These are phyloP conservation scores for Luffia ferchaultella DNA, from an alignment of 2,888 invertebrate species.

Conservation along the genomic window DNA sequence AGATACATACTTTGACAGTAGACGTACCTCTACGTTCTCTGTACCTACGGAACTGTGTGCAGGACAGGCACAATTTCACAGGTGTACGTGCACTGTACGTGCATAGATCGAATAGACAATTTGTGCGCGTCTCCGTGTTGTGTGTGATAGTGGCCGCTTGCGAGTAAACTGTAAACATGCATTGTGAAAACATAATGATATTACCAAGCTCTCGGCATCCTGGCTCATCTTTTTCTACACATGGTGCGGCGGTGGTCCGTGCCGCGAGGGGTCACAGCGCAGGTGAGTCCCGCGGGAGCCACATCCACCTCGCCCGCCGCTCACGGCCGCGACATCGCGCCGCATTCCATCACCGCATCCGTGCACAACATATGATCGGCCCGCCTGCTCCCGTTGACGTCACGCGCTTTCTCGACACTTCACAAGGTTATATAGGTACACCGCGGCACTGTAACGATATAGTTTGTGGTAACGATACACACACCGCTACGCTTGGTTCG, in stretches of 20 bases:
- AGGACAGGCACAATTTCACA: no score
- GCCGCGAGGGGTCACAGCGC: constrained; percentile 35
- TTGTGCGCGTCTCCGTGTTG: no score
- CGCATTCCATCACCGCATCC: constrained; percentile 66
- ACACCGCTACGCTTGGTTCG: constrained; percentile 18
- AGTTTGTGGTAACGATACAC: constrained; percentile 15
- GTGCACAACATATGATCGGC: constrained; percentile 60
- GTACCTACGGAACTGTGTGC: no score
- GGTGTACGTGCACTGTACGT: no score
- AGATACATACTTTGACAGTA: no score
- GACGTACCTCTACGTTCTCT: no score
- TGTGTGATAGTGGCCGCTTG: no score
- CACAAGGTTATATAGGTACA: constrained; percentile 51
- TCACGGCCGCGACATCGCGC: constrained; percentile 43
- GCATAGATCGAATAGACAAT: no score
- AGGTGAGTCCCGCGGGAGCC: constrained; percentile 22
- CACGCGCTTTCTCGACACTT: constrained; percentile 55
- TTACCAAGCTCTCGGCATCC: constrained; percentile 78
- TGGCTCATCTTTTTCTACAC: constrained; percentile 76
- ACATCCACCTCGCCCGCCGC: constrained; percentile 39
- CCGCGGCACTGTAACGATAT: constrained; percentile 13
- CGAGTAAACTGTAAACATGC: background rate
- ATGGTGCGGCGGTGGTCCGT: constrained; percentile 62
- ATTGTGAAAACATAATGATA: constrained; percentile 38
- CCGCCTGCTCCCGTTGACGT: constrained; percentile 56